A percentile compares a stretch with the other conserved stretches of the same genome.
phyloP scores from a whole-genome alignment of 2,113 vertebrate genomes.

The Zootoca vivipara region DNA sequence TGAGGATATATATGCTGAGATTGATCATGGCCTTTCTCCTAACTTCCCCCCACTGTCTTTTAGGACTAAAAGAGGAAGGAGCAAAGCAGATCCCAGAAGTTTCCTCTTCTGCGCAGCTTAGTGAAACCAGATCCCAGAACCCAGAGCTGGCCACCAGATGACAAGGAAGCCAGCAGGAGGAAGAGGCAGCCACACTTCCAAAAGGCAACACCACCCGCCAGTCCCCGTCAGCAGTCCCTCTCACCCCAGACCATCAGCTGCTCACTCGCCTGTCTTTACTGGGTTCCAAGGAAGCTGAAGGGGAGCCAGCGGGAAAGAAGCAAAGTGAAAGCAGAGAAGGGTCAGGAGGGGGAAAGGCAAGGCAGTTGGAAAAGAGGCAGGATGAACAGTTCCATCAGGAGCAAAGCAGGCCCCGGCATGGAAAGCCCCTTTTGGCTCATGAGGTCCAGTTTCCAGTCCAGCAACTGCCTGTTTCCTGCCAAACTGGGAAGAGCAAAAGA shows the following conservation, averaged over 20 bases:
- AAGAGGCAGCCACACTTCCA: neutral
- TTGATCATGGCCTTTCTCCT: no score
- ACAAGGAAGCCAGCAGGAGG: neutral
- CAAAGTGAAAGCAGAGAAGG: neutral
- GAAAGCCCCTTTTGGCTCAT: no score
- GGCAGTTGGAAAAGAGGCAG: neutral
- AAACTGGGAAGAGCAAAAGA: neutral
- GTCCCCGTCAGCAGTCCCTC: neutral
- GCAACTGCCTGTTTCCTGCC: no score
- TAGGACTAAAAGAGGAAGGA: no score
- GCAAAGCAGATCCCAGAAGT: neutral
- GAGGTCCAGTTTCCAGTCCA: no score
- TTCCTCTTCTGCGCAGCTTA: neutral
- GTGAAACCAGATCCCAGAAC: neutral
- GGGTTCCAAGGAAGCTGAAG: rapidly evolving
- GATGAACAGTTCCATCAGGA: neutral
- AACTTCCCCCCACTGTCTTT: no score
- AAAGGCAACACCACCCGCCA: neutral
- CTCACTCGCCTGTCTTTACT: neutral
- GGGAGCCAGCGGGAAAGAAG: neutral
- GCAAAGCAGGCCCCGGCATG: neutral
- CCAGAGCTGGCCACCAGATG: neutral
- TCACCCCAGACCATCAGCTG: neutral
- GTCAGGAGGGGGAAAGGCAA: neutral
- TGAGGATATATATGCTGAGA: no score